Conservation (phyloP, 2,797 vertebrate genomes). For the Epinephelus awoara region DNA sequence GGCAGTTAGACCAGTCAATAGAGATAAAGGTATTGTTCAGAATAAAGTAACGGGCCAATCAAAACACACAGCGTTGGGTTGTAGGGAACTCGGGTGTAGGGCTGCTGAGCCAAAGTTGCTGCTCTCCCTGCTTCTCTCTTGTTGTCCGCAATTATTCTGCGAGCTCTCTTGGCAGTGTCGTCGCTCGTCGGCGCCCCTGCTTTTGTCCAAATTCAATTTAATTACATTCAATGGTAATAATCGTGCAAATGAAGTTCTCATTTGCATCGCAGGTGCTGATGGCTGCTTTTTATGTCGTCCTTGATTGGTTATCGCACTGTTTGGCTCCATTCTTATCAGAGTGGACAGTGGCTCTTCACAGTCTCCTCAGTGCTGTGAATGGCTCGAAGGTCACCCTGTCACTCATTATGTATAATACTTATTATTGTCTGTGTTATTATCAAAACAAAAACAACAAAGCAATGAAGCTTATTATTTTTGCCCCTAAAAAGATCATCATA, state of each 20-base stretch:
- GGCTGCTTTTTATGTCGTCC: slow-evolving; percentile 29
- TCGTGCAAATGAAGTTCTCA: slow-evolving; percentile 37
- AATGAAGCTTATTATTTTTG: slow-evolving; percentile 14
- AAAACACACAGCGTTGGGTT: slow-evolving; percentile 31
- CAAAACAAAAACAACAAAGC: slow-evolving; percentile 16
- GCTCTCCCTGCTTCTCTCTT: slow-evolving; percentile 30
- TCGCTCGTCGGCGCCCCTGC: not conserved
- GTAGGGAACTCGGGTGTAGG: not conserved
- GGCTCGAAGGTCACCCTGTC: slow-evolving; percentile 50
- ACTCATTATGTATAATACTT: slow-evolving; percentile 1
- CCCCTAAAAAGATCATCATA: slow-evolving; percentile 2
- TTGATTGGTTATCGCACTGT: slow-evolving; percentile 25
- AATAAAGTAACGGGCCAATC: slow-evolving; percentile 47
- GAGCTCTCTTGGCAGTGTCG: slow-evolving; percentile 13
- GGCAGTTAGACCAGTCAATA: slow-evolving; percentile 45
- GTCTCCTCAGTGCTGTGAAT: slow-evolving; percentile 36
- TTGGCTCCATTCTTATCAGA: slow-evolving; percentile 33
- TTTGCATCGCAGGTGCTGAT: slow-evolving; percentile 55
- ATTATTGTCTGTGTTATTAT: slow-evolving; percentile 14
- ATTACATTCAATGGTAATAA: slow-evolving; percentile 53
- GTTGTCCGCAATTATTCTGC: slow-evolving; percentile 39
- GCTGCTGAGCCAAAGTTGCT: slow-evolving; percentile 27
- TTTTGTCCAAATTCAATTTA: slow-evolving; percentile 51
- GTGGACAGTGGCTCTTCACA: slow-evolving; percentile 31
- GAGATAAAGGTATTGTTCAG: slow-evolving; percentile 37